A percentile compares a stretch with the other conserved stretches of the same genome.
Evolutionary conservation across 2,797 vertebrate genomes (phyloP).

Genomic region (Anolis apletophallus): DNA sequence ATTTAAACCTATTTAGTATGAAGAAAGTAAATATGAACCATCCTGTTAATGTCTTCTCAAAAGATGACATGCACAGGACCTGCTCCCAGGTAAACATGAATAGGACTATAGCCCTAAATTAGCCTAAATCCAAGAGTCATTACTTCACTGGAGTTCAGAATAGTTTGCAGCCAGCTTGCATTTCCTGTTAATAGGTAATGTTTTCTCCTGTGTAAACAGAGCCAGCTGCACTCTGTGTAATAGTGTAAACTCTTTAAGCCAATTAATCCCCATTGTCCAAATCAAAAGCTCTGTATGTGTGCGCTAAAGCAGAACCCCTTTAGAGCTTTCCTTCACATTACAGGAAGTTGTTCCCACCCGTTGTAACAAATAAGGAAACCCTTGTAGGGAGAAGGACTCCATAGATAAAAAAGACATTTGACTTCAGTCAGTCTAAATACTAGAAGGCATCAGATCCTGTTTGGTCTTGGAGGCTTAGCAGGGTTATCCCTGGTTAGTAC

Average conservation of each 20-base stretch:
- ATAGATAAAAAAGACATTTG: background rate
- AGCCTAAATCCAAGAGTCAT: background rate
- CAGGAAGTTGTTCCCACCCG: background rate
- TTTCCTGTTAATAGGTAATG: constrained; percentile 39
- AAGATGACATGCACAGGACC: background rate
- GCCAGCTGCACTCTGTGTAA: background rate
- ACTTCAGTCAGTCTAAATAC: background rate
- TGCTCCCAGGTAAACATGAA: background rate
- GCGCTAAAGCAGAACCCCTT: background rate
- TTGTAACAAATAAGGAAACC: background rate
- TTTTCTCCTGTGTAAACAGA: background rate
- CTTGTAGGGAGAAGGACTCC: background rate
- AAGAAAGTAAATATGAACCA: background rate
- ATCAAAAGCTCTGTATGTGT: background rate
- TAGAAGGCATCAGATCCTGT: too few species aligned
- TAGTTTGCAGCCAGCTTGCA: constrained; percentile 55
- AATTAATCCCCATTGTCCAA: background rate
- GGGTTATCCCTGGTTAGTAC: too few species aligned
- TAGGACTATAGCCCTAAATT: background rate
- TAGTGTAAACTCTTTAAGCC: background rate
- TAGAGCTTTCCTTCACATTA: background rate
- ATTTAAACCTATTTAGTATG: background rate
- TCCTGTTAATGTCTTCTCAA: background rate
- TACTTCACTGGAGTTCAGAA: background rate
- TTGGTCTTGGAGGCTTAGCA: too few species aligned